A percentile compares a stretch with the other conserved stretches of the same genome.
Evolutionary conservation across 2,888 invertebrate species (phyloP).

Genomic region (Cyrtodaria siliqua): DNA sequence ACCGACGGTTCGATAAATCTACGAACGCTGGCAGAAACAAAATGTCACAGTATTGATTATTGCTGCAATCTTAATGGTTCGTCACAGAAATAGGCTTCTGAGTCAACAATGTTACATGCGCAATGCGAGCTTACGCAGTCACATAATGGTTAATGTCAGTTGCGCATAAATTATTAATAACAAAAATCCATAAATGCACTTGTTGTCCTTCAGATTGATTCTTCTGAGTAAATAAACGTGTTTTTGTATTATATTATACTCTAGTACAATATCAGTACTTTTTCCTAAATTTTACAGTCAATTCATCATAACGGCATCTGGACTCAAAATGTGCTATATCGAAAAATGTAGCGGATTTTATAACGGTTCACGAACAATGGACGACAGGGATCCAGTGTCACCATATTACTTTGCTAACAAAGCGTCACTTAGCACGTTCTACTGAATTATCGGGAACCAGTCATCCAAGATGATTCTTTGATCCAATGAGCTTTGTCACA

Average conservation of each 20-base stretch:
- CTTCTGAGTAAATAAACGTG: too few species aligned
- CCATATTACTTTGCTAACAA: constrained; percentile 43
- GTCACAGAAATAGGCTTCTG: constrained; percentile 1
- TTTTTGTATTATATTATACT: too few species aligned
- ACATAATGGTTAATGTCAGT: too few species aligned
- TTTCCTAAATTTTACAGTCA: too few species aligned
- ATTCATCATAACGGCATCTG: not conserved
- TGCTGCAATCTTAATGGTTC: constrained; percentile 7
- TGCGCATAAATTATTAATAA: too few species aligned
- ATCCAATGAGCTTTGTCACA: constrained; percentile 51
- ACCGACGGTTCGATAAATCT: constrained; percentile 10
- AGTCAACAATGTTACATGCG: not conserved
- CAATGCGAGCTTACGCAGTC: not conserved
- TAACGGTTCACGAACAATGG: constrained; percentile 55
- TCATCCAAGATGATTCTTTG: constrained; percentile 16
- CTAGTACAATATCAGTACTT: too few species aligned
- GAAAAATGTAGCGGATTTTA: constrained; percentile 52
- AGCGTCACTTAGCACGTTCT: constrained; percentile 18
- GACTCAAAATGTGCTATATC: constrained; percentile 31
- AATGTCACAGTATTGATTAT: constrained; percentile 10
- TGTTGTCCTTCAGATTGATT: too few species aligned
- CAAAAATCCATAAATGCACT: too few species aligned
- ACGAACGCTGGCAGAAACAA: too few species aligned
- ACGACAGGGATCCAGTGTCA: constrained; percentile 36
- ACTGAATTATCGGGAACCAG: constrained; percentile 38